These are phyloP conservation scores for Caenorhabditis sp. DNA, from an alignment of 2,888 invertebrate species.

Conservation along the genomic window DNA sequence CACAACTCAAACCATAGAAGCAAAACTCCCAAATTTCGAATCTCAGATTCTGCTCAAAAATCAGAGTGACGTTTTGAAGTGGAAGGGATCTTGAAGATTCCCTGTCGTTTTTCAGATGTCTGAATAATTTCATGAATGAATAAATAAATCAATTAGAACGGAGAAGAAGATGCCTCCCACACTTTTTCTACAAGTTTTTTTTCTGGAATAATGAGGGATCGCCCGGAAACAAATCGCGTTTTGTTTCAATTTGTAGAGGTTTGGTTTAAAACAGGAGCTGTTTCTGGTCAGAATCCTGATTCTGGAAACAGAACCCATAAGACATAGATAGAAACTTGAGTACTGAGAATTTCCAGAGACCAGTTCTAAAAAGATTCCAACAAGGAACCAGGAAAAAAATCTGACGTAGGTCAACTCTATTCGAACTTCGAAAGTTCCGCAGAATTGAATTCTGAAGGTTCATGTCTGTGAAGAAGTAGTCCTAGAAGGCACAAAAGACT, in stretches of 20 bases:
- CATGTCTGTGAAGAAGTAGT: too few species aligned
- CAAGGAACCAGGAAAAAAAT: too few species aligned
- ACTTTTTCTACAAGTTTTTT: conserved; percentile 5
- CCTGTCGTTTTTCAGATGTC: neutral
- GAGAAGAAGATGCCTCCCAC: neutral
- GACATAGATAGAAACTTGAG: too few species aligned
- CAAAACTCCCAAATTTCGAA: neutral
- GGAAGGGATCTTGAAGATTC: conserved; percentile 13
- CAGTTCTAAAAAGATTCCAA: too few species aligned
- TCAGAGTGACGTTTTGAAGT: conserved; percentile 27
- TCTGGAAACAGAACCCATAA: too few species aligned
- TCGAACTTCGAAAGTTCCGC: too few species aligned
- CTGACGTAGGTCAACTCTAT: too few species aligned
- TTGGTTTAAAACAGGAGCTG: neutral
- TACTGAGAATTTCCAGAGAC: neutral
- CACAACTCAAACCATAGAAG: neutral
- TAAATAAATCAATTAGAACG: conserved; percentile 32
- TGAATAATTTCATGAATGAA: conserved; percentile 31
- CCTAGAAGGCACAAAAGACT: too few species aligned
- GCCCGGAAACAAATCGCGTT: neutral
- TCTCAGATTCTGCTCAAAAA: neutral
- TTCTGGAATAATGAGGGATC: neutral
- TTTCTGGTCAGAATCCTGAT: too few species aligned
- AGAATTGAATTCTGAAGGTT: too few species aligned
- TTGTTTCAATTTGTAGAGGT: neutral